Evolutionary conservation across 2,113 vertebrate species (phyloP), one percentile per base, ranked within the genome.

Genomic region (Chauna torquata): DNA sequence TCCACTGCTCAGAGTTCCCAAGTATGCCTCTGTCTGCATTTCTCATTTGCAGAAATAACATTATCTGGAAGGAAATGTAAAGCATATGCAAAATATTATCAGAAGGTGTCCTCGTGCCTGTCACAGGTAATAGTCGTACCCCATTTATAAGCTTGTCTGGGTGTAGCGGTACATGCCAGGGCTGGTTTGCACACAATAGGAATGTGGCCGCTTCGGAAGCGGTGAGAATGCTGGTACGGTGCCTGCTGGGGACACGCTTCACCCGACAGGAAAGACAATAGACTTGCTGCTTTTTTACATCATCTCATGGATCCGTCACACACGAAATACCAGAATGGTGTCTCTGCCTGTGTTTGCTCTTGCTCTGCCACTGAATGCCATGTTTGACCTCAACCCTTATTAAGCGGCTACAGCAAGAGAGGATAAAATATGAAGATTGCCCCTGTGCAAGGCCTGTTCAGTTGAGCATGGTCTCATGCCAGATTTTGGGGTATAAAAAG

Each of bases 301-400:
- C 0, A 3, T 28, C 71, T 86, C 64, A 13, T 0, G 0, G 38
- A 86, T 66, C 69, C 30, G 22, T 86, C 32, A 22, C 1, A 1
- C 15, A n/a, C 61, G 66, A 52, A 71, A 58, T 45, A 17, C 3
- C 20, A 16, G 25, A 36, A 3, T 27, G 12, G 12, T 52, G 12
- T 40, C 24, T 55, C 44, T 84, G 55, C 45, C 36, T 54, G 28
- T 24, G 16, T 64, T 55, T 49, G 34, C 49, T 78, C 18, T 55
- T 59, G 61, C 61, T 71, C 36, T 11, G 3, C 17, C 28, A 34
- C 61, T 3, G 19, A 8, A 58, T 47, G 52, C 28, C 2, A 3
- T 5, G 11, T 61, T 93, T 78, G 70, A 9, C 65, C 49, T 86
- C 42, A 36, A 15, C 13, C 20, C 24, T 47, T 74, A 38, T 61